Evolutionary conservation across 2,797 vertebrate genomes (phyloP).

Genomic region (Falco cherrug): DNA sequence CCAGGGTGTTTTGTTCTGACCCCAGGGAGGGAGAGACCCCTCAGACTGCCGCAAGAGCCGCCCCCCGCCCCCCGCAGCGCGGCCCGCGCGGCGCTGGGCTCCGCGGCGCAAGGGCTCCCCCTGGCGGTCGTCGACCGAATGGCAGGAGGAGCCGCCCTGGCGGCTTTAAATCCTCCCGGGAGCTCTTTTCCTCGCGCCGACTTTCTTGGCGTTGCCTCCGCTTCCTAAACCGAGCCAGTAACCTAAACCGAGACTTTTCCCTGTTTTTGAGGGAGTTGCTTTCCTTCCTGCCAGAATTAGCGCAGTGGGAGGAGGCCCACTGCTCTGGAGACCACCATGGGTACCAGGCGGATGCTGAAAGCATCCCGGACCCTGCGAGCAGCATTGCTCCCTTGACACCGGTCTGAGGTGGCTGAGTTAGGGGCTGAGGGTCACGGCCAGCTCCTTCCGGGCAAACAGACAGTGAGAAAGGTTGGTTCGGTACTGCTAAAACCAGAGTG

Average conservation of each 20-base stretch:
- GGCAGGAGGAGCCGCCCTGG: not conserved
- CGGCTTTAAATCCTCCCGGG: too few species aligned
- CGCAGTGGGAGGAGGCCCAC: not conserved
- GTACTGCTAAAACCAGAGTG: not conserved
- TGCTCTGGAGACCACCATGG: not conserved
- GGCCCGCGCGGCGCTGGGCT: not conserved
- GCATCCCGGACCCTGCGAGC: rapidly evolving
- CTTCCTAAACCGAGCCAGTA: not conserved
- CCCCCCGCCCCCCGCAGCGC: too few species aligned
- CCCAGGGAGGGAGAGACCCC: not conserved
- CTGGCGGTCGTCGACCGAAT: not conserved
- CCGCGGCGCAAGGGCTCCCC: not conserved
- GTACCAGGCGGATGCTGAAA: too few species aligned
- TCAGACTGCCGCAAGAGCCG: rapidly evolving
- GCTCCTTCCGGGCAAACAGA: not conserved
- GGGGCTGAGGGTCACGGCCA: not conserved
- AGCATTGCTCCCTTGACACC: not conserved
- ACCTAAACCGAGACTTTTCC: not conserved
- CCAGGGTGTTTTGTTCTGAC: too few species aligned
- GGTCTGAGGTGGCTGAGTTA: not conserved
- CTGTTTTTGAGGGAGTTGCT: not conserved
- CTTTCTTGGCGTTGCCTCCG: rapidly evolving
- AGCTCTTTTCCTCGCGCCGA: rapidly evolving
- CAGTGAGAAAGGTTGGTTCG: not conserved
- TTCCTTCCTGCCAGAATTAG: not conserved